A percentile compares a stretch with the other conserved stretches of the same genome.
Evolutionary conservation across 2,797 vertebrate species (phyloP).

Genomic region (Scolopax rusticola): DNA sequence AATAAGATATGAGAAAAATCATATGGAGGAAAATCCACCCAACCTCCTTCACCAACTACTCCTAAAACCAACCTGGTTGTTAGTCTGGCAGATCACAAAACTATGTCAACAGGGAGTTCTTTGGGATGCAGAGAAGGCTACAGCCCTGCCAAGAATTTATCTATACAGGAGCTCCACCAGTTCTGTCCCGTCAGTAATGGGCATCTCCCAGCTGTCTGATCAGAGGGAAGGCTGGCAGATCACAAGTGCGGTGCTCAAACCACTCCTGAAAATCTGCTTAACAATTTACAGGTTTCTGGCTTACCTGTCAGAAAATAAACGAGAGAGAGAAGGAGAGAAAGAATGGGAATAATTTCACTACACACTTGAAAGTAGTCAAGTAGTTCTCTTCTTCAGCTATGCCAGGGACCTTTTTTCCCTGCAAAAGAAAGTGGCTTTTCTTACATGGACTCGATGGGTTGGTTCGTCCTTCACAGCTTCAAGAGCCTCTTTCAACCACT

Average conservation of each 20-base stretch:
- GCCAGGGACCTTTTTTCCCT: background rate
- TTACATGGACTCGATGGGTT: background rate
- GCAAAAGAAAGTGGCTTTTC: background rate
- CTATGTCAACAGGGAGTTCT: background rate
- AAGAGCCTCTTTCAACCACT: constrained; percentile 22
- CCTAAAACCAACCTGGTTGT: background rate
- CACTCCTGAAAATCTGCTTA: background rate
- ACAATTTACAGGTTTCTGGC: background rate
- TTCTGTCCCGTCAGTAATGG: background rate
- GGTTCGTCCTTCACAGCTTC: background rate
- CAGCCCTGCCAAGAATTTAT: background rate
- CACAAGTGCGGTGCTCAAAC: background rate
- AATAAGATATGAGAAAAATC: background rate
- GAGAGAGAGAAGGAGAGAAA: background rate
- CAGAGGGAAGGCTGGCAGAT: background rate
- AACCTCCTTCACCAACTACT: background rate
- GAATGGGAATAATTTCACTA: background rate
- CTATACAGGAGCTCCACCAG: background rate
- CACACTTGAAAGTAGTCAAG: background rate
- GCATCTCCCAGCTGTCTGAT: background rate
- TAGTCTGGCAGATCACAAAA: background rate
- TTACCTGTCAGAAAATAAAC: background rate
- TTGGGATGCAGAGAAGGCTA: background rate
- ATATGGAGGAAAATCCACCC: background rate
- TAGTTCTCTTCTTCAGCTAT: background rate